Base-by-base conservation (phyloP, 2,797 vertebrate species). In the Manis pentadactyla region DNA sequence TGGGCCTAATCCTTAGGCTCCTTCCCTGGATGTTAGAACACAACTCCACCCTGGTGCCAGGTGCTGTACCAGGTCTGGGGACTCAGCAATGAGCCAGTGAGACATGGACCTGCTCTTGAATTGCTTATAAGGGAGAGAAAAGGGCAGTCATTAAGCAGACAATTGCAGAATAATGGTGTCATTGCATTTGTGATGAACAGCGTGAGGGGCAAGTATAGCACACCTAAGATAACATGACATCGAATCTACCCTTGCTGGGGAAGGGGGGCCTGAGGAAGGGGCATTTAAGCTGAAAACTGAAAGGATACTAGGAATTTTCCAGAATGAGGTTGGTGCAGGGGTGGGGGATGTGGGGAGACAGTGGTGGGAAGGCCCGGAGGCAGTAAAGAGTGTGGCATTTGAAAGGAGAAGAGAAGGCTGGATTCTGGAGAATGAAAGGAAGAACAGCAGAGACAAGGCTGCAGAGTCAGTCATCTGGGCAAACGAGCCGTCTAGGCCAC, bases 211-310 rank as follows among this genome's bases (percentile, higher is more conserved):
- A 18, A 34, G 23, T 13, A 12, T n/a, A 51, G 55, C 2, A 14
- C 27, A 23, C 19, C 37, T 2, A 25, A 75, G 85, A 39, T 66
- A 1, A 2, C 7, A 42, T 7, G n/a, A 42, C 53, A 19, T 85
- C 61, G 23, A 27, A 7, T 89, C 25, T n/a, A 5, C 5, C 1
- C 12, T 0, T 8, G 23, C 4, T 4, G 0, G 49, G 15, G 49
- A 46, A 14, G n/a, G 13, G 5, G 12, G 17, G 4, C 3, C 37
- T 5, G 31, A 64, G 93, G 57, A 93, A 77, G 69, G 10, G 23
- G 19, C 4, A 9, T 51, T 23, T 51, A 42, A 31, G 34, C 46
- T 71, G 68, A 81, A 46, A 51, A 5, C 14, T 7, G 37, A 55
- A 51, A 71, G 73, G 64, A 25, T 25, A 68, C 34, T 11, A 39